A percentile compares a stretch with the other conserved stretches of the same genome.
Conservation (phyloP, 2,888 invertebrate genomes). For the Julus scanicus region DNA sequence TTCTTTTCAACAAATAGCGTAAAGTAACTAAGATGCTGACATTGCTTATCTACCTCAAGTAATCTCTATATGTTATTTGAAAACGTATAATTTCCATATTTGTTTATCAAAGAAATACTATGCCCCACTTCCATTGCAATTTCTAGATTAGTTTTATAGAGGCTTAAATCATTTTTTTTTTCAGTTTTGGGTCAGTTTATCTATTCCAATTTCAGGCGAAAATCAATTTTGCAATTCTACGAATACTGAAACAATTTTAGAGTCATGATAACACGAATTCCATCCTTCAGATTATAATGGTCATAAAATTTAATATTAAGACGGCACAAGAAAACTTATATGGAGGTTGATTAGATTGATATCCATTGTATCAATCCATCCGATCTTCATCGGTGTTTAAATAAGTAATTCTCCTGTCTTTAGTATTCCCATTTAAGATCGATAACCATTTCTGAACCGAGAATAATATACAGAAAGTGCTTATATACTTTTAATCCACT, state of each 20-base stretch:
- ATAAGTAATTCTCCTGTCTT: not conserved
- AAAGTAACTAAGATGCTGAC: not conserved
- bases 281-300: not conserved
- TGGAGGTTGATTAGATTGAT: not conserved
- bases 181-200: too few relatives aligned
- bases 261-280: too few relatives aligned
- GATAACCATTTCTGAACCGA: not conserved
- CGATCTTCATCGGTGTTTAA: not conserved
- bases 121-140: not conserved
- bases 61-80: too few relatives aligned
- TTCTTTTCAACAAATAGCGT: not conserved
- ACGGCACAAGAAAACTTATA: not conserved
- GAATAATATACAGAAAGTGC: not conserved
- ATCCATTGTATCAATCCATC: not conserved
- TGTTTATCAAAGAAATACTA: not conserved
- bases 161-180: too few relatives aligned
- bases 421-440: not conserved
- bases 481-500: not conserved
- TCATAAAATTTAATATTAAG: not conserved
- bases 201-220: too few relatives aligned
- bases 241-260: too few relatives aligned
- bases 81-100: not conserved
- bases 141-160: not conserved
- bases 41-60: not conserved
- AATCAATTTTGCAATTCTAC: too few relatives aligned